These are phyloP conservation scores for Amphiura filiformis DNA, from an alignment of 35 echinoderm and acorn worm species.

Conservation along the genomic window DNA sequence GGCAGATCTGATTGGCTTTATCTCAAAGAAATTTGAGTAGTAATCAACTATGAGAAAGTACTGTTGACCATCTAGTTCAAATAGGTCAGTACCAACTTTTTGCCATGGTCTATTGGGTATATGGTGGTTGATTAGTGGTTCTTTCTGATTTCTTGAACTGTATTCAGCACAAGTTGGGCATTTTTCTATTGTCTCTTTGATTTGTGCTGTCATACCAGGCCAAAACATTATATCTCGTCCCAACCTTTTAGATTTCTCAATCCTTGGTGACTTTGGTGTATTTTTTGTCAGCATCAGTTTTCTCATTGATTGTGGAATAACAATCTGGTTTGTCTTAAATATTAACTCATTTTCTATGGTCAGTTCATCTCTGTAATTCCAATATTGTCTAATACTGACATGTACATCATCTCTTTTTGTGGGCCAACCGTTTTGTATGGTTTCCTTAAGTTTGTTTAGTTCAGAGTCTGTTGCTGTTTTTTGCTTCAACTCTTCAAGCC, in stretches of 20 bases:
- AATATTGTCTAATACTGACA: not conserved
- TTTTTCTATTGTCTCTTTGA: not conserved
- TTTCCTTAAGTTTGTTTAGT: slow-evolving; percentile 1
- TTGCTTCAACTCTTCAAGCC: not conserved
- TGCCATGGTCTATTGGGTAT: slow-evolving; percentile 44
- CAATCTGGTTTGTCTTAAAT: not conserved
- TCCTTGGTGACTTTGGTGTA: slow-evolving; percentile 17
- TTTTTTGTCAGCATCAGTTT: slow-evolving; percentile 4
- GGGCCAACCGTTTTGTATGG: slow-evolving; percentile 29
- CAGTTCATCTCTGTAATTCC: slow-evolving; percentile 17
- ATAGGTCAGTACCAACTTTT: slow-evolving; percentile 38
- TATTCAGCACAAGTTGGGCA: not conserved
- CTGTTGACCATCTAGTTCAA: slow-evolving; percentile 11
- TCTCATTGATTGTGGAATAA: slow-evolving; percentile 13
- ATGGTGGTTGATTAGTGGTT: not conserved
- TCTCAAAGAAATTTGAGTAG: slow-evolving; percentile 43
- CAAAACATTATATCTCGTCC: slow-evolving; percentile 13
- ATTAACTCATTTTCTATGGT: slow-evolving; percentile 20
- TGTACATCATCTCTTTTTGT: not conserved
- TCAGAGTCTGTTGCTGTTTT: slow-evolving; percentile 19
- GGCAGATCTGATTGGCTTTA: slow-evolving; percentile 16
- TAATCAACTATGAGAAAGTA: slow-evolving; percentile 45
- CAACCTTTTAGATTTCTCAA: slow-evolving; percentile 10
- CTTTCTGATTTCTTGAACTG: not conserved
- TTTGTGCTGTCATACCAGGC: not conserved